phyloP scores from a whole-genome alignment of 1,140 invertebrate genomes.

The Calycopis cecrops region DNA sequence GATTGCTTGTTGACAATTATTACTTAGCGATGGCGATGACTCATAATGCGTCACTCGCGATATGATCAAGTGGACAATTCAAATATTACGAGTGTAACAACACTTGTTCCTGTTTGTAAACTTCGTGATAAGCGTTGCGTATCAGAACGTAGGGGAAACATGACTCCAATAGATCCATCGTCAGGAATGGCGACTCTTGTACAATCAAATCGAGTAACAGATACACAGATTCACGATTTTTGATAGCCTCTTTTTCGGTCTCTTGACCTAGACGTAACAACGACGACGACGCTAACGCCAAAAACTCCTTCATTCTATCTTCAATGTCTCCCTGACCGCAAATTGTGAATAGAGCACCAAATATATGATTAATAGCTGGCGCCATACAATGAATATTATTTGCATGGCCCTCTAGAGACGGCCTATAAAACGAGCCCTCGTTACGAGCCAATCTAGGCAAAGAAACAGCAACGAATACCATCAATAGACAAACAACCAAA shows the following conservation, averaged over 20 bases:
- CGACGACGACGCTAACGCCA: slow-evolving; percentile 97
- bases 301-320: slow-evolving; percentile 98
- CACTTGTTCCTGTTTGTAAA: slow-evolving; percentile 91
- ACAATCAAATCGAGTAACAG: slow-evolving; percentile 96
- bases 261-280: slow-evolving; percentile 95
- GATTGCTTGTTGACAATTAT: neutral
- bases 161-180: slow-evolving; percentile 98
- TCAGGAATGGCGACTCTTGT: slow-evolving; percentile 97
- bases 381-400: slow-evolving; percentile 99
- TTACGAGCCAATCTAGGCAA: slow-evolving; percentile 96
- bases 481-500: slow-evolving; percentile 93
- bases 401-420: slow-evolving; percentile 94
- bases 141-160: slow-evolving; percentile 98
- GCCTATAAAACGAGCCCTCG: slow-evolving; percentile 92
- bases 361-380: slow-evolving; percentile 96
- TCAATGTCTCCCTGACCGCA: slow-evolving; percentile 96
- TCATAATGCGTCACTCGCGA: slow-evolving; percentile 10
- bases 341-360: slow-evolving; percentile 96
- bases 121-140: slow-evolving; percentile 96
- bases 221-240: slow-evolving; percentile 97
- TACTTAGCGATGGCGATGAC: neutral
- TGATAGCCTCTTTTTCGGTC: slow-evolving; percentile 94
- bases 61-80: slow-evolving; percentile 18
- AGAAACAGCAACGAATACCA: slow-evolving; percentile 99
- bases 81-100: slow-evolving; percentile 73